Conservation (phyloP, 2,888 invertebrate species). For the Metallyticus violacea region DNA sequence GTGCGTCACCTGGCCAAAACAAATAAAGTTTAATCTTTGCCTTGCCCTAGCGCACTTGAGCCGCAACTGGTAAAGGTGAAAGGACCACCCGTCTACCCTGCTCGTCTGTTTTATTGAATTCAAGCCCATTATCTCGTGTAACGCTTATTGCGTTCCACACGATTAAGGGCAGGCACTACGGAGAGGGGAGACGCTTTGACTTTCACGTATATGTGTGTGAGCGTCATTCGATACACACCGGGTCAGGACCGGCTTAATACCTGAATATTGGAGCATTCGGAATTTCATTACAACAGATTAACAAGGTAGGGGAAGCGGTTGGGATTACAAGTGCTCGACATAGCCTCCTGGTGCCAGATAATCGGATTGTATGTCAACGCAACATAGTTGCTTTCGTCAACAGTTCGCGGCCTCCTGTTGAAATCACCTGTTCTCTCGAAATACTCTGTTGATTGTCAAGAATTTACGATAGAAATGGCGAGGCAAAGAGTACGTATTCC, state of each 20-base stretch:
- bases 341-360: not conserved
- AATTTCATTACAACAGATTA: constrained; percentile 33
- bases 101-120: constrained; percentile 8
- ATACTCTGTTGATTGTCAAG: not conserved
- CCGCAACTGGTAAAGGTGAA: not conserved
- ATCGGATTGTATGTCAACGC: not conserved
- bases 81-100: too few relatives aligned
- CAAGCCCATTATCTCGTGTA: constrained; percentile 11
- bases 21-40: not conserved
- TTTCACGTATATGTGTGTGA: not conserved
- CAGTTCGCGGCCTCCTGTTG: not conserved
- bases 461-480: not conserved
- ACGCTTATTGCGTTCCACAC: constrained; percentile 10
- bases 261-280: constrained; percentile 29
- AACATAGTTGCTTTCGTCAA: not conserved
- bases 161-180: constrained; percentile 15
- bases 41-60: not conserved
- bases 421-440: not conserved
- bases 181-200: not conserved
- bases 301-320: not conserved
- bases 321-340: not conserved
- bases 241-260: constrained; percentile 4
- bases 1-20: not conserved
- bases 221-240: constrained; percentile 11
- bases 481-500: not conserved